Evolutionary conservation across 2,113 vertebrate species (phyloP), one percentile per base, ranked within the genome.

Genomic region (Murina feae): DNA sequence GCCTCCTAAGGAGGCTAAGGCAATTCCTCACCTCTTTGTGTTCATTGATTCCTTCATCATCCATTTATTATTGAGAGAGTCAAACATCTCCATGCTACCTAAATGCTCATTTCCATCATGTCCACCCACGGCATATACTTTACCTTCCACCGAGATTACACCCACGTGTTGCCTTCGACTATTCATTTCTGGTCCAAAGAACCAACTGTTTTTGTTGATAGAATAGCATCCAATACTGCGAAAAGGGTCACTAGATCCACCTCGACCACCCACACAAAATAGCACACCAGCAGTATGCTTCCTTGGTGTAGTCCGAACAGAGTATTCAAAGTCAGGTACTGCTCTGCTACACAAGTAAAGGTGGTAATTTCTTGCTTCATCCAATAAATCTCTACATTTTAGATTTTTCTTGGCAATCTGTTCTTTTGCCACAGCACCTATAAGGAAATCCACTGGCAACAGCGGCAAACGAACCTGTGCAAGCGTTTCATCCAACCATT

Each of bases 31-130:
- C 99, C 99, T 99, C 97, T 99, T 99, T 0, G 99, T 99, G 97
- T 99, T 99, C 99, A 99, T 99, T 37, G 99, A 99, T 5, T 99
- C 99, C 97, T 99, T 99, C 99, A 99, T 99, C 99, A 99, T 99
- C 99, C 99, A 99, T 94, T 99, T 99, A 97, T 99, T 99, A 75
- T 99, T 99, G 86, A 99, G 98, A 20, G 99, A 99, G 97, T 99
- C 99, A 95, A 99, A 99, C 97, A 99, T 98, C 98, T 99, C 99
- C 99, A 99, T 99, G 98, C 99, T 99, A 35, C 99, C 99, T 30
- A 99, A 97, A 95, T 99, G 99, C 92, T 99, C 99, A 10, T 99
- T 99, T 66, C 99, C 99, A 94, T 99, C 99, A 72, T 99, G 99
- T 44, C 99, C 99, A 23, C 99, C 99, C 35, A 99, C 99, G 16